Base-by-base conservation (phyloP, 1,140 invertebrate species). In the Drosophila lowei region DNA sequence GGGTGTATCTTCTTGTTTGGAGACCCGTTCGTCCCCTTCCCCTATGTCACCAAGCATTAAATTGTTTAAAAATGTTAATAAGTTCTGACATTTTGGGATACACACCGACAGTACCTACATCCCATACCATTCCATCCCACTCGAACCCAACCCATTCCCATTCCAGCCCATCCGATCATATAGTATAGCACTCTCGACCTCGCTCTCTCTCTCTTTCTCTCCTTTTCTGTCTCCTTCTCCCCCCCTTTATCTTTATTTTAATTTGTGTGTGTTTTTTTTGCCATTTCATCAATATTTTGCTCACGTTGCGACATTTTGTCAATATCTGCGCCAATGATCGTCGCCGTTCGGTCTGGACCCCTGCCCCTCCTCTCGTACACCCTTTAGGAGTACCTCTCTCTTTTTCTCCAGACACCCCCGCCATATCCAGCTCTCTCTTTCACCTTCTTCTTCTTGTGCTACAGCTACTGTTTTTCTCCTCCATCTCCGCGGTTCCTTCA, bases 221-320 rank as follows among this genome's bases (percentile, higher is more conserved):
- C 9, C 49, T n/a, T 15, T 30, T 44, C 6, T 46, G 23, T 23
- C 16, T 23, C 43, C 49, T 68, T 68, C 63, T 13, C 34, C 11
- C 11, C 5, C 0, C 13, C 34, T 44, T 42, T 41, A 18, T 53
- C 28, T 53, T 34, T 13, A 53, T 18, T 34, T 34, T 13, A 53
- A 13, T 34, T 34, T 53, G 13, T 34, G 21, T 75, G 66, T 74
- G 56, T 54, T 76, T 76, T 76, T 50, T 76, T 50, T 79, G 83
- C 78, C 54, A 89, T 89, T 72, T 89, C 72, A 89, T 88, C 79
- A 89, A 89, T 89, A 89, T 84, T 89, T 84, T 73, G 84, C 72
- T 72, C 84, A 88, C 84, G 84, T 89, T 89, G 85, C 79, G 85
- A 89, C 84, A 88, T 88, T 88, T 88, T 89, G 84, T 88, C 84